Percentiles rank a stretch among this genome's conserved stretches.
Evolutionary conservation across 2,888 invertebrate species (phyloP).

Genomic region (Dinocampus coccinellae): DNA sequence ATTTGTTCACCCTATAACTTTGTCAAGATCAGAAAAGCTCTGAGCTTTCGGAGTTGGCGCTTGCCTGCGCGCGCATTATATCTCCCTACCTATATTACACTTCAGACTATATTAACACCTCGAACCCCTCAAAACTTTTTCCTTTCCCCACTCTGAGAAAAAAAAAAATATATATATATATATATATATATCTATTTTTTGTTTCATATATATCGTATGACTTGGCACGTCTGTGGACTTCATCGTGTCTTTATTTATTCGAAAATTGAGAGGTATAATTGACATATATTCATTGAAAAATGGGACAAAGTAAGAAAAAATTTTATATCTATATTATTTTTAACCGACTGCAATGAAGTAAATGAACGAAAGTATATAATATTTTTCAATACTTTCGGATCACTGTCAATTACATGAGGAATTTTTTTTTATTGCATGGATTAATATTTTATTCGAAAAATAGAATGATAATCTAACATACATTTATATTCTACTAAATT

Average conservation of each 20-base stretch:
- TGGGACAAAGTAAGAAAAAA: background rate
- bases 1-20: slow-evolving; percentile 14
- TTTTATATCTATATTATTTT: slow-evolving; percentile 29
- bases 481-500: too few species aligned
- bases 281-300: background rate
- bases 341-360: too few species aligned
- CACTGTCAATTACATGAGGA: too few species aligned
- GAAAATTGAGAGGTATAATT: background rate
- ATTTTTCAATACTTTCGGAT: too few species aligned
- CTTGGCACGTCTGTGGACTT: slow-evolving; percentile 1
- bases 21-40: slow-evolving; percentile 9
- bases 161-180: too few species aligned
- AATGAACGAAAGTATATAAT: too few species aligned
- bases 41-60: slow-evolving; percentile 31
- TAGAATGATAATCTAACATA: too few species aligned
- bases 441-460: too few species aligned
- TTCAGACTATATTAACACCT: background rate
- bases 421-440: too few species aligned
- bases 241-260: background rate
- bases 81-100: background rate
- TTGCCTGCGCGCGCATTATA: slow-evolving; percentile 32
- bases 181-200: slow-evolving; percentile 9
- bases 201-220: slow-evolving; percentile 10
- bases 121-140: background rate
- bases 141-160: background rate